phyloP scores from a whole-genome alignment of 2,113 vertebrate species.

The Cavia aperea region DNA sequence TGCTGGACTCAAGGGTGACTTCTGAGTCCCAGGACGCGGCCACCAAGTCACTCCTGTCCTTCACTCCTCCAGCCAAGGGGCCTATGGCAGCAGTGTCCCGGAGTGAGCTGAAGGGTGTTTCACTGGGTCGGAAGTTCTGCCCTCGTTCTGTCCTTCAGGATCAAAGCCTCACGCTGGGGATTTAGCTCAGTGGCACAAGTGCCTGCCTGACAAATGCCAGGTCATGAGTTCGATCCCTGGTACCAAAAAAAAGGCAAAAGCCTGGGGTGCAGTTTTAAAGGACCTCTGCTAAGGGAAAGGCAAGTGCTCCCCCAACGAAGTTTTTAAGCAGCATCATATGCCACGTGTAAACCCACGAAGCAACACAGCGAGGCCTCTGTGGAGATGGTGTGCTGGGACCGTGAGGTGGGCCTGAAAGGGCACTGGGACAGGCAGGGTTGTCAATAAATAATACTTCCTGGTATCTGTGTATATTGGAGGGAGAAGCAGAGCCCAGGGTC shows the following conservation, averaged over 20 bases:
- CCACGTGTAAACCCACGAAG: neutral
- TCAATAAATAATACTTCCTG: neutral
- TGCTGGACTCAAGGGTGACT: neutral
- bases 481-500: neutral
- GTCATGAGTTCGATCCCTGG: no score
- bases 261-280: neutral
- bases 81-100: neutral
- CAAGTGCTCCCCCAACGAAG: neutral
- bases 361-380: neutral
- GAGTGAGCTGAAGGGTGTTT: neutral
- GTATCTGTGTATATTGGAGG: neutral
- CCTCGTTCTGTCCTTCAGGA: neutral
- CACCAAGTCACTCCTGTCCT: neutral
- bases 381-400: neutral
- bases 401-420: neutral
- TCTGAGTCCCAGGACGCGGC: neutral
- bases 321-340: neutral
- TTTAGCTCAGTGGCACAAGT: no score
- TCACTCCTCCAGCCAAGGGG: neutral
- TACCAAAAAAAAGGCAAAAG: no score
- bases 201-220: no score
- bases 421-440: neutral
- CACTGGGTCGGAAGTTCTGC: neutral
- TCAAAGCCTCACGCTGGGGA: neutral
- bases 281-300: neutral